A percentile compares a stretch with the other conserved stretches of the same genome.
Conservation (phyloP, 2,888 invertebrate species). For the Ichneumoninae sp. region DNA sequence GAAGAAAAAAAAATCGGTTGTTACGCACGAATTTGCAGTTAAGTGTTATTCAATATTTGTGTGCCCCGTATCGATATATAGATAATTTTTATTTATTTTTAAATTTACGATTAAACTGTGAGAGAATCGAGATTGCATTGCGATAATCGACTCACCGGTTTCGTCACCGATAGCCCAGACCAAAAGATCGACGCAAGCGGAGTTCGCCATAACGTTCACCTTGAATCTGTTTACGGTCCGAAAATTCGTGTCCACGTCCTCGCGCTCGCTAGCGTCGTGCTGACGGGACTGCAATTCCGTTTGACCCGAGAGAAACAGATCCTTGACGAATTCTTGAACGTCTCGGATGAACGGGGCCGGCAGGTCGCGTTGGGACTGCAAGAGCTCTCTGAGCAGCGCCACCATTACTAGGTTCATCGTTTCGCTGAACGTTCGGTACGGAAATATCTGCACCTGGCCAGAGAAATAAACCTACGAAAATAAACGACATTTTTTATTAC, state of each 20-base stretch:
- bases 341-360: constrained; percentile 96
- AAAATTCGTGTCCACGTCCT: constrained; percentile 92
- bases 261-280: constrained; percentile 93
- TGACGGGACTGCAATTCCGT: constrained; percentile 95
- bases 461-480: constrained; percentile 85
- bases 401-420: constrained; percentile 97
- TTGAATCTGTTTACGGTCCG: constrained; percentile 95
- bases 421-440: constrained; percentile 97
- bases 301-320: constrained; percentile 95
- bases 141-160: constrained; percentile 89
- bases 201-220: constrained; percentile 98
- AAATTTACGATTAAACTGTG: not conserved
- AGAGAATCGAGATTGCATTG: constrained; percentile 14
- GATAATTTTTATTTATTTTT: constrained; percentile 23
- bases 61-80: not conserved
- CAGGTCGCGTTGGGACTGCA: constrained; percentile 95
- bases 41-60: constrained; percentile 3
- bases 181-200: constrained; percentile 97
- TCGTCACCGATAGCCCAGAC: constrained; percentile 99
- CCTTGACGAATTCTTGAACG: constrained; percentile 95
- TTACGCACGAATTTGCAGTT: constrained; percentile 28
- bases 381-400: constrained; percentile 94
- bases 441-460: constrained; percentile 89
- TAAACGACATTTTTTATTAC: constrained; percentile 72
- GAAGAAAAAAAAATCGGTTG: constrained; percentile 11